These are phyloP conservation scores for Macaria notata DNA, from an alignment of 2,888 invertebrate genomes.

Conservation along the genomic window DNA sequence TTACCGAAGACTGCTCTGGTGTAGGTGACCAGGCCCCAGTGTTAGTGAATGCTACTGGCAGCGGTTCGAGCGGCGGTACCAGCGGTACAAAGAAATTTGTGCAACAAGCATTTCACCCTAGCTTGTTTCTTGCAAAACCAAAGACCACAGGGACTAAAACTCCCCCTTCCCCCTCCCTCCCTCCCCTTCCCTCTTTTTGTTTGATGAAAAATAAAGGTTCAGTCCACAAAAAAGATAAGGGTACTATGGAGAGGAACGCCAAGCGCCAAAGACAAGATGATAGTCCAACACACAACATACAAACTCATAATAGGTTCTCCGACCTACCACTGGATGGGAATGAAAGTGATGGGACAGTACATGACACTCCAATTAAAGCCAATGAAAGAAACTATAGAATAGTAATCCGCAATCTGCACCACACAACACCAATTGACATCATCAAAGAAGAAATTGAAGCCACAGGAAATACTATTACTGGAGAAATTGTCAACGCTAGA, in stretches of 20 bases:
- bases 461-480: too few relatives aligned
- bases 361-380: too few relatives aligned
- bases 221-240: too few relatives aligned
- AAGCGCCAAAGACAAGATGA: not conserved
- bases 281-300: constrained; percentile 1
- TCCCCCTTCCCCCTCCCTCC: not conserved
- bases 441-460: too few relatives aligned
- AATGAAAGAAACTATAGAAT: too few relatives aligned
- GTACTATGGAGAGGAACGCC: not conserved
- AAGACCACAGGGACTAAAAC: too few relatives aligned
- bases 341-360: too few relatives aligned
- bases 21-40: constrained; percentile 17
- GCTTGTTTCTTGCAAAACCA: constrained; percentile 22
- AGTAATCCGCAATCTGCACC: too few relatives aligned
- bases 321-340: not conserved
- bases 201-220: not conserved
- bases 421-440: too few relatives aligned
- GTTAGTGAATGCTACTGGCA: constrained; percentile 20
- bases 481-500: too few relatives aligned
- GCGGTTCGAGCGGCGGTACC: constrained; percentile 3
- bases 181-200: too few relatives aligned
- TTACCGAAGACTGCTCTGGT: constrained; percentile 19
- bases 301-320: not conserved
- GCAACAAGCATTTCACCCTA: constrained; percentile 27
- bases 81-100: constrained; percentile 11